Evolutionary conservation across 2,797 vertebrate genomes (phyloP), one percentile per base, ranked within the genome.

Genomic region (Austrolebias charrua): DNA sequence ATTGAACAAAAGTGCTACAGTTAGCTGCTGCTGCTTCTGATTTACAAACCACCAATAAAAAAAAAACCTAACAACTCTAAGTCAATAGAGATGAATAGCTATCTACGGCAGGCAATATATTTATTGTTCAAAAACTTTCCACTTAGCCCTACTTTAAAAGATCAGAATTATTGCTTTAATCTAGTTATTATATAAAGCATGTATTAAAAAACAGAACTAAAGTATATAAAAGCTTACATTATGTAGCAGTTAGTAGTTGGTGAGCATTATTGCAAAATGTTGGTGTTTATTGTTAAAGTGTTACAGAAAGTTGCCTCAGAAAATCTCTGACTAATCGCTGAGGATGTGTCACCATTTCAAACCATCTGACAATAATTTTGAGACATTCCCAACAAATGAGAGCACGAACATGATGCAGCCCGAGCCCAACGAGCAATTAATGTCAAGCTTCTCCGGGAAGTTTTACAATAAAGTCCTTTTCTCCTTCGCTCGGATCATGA

Each of bases 281-380:
- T 28, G 42, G 47, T 16, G 43, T 54, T 67, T 43, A 64, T 58
- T 42, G 14, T 73, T 43, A 33, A 44, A 14, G 6, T 29, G 60
- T 82, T 84, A 59, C 78, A 69, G 51, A 57, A 42, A 18, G 69
- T 78, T 80, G 76, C 74, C 67, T 87, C 78, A 78, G 73, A 79
- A 68, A 80, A 66, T 55, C 9, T 60, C n/a, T n/a, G 71, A 72
- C 57, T 61, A 53, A 48, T 56, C 60, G 28, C 28, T 4, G 42
- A 46, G 63, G 59, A 74, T 45, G 58, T 67, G 58, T 80, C 75
- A 57, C 52, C 1, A 8, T 38, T 74, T 66, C 52, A 48, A 42
- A 60, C 58, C 81, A 86, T 86, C 78, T 86, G 87, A 81, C 50
- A 75, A 20, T 47, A 51, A 87, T 81, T 81, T 60, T 10, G 14